A percentile compares a stretch with the other conserved stretches of the same genome.
These are phyloP conservation scores for Aricia artaxerxes DNA, from an alignment of 2,888 invertebrate species.

Conservation along the genomic window DNA sequence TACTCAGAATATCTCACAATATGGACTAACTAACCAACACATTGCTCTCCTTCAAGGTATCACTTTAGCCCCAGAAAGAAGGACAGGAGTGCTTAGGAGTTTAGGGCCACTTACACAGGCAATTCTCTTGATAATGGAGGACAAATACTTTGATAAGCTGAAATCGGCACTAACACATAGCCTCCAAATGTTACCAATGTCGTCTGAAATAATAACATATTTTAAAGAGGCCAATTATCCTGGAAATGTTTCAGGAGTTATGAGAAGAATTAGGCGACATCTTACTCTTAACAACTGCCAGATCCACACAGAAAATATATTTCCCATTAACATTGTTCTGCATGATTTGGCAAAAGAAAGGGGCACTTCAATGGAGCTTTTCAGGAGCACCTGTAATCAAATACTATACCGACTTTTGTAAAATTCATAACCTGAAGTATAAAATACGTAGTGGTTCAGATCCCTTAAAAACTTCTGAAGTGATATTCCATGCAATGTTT, in stretches of 20 bases:
- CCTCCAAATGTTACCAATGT: slow-evolving; percentile 46
- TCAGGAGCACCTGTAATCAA: slow-evolving; percentile 37
- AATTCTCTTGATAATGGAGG: slow-evolving; percentile 41
- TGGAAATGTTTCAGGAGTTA: slow-evolving; percentile 41
- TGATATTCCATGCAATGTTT: slow-evolving; percentile 36
- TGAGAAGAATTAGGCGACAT: slow-evolving; percentile 46
- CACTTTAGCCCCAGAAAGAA: slow-evolving; percentile 39
- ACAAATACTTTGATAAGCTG: slow-evolving; percentile 41
- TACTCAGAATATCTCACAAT: slow-evolving; percentile 40
- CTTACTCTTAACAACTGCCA: slow-evolving; percentile 41
- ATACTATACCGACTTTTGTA: too few species aligned
- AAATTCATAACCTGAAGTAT: too few species aligned
- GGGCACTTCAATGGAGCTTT: neutral
- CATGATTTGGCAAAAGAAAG: slow-evolving; percentile 21
- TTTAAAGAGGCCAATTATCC: slow-evolving; percentile 42
- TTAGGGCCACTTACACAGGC: slow-evolving; percentile 41
- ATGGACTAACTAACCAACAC: slow-evolving; percentile 38
- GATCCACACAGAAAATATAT: slow-evolving; percentile 43
- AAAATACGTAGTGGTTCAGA: slow-evolving; percentile 37
- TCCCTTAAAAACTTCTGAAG: slow-evolving; percentile 38
- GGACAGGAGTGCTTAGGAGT: slow-evolving; percentile 40
- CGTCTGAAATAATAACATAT: slow-evolving; percentile 36
- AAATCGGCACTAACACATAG: slow-evolving; percentile 39
- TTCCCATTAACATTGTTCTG: slow-evolving; percentile 37
- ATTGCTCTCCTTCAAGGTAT: slow-evolving; percentile 38